Evolutionary conservation across 2,888 invertebrate species (phyloP), one percentile per base, ranked within the genome.

Genomic region (Formica aserva): DNA sequence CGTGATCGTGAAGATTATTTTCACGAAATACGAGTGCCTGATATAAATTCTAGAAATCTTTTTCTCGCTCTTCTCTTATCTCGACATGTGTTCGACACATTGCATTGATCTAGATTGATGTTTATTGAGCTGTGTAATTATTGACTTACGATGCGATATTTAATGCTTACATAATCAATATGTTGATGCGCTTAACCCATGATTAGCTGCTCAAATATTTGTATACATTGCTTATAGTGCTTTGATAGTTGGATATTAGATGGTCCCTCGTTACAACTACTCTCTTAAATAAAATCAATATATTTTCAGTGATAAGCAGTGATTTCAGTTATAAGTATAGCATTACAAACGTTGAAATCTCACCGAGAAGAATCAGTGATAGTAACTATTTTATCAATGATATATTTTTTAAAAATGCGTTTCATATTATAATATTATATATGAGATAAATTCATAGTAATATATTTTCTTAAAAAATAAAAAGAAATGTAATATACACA

Each of bases 181-280:
- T 32, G 0, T 76, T 48, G 22, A 6, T 15, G 48, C n/a, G n/a
- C 55, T 66, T 62, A 76, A 11, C 5, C 18, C 8, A 5, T 15
- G 13, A 57, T 77, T 41, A 57, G 29, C 32, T 75, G n/a, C 15
- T 9, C 6, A 77, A 77, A 65, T 8, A 35, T 26, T 52, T 15
- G 18, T 41, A 35, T 22, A 22, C n/a, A 11, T 26, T 18, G 22
- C 66, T 26, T 26, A n/a, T 15, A 4, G 26, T 72, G 22, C 4
- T 72, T 72, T 5, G 55, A 4, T 0, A 9, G 22, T 55, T 55
- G 4, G 32, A 0, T 35, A 71, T 71, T 71, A 15, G 15, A 38
- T 13, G 13, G 13, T 11, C 35, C 0, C 22, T 22, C 11, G 1
- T 18, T 57, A 11, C 15, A 55, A 71, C 0, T n/a, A n/a, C 1